Conservation (phyloP, 1,140 invertebrate genomes). For the Plectrocnemia conspersa region DNA sequence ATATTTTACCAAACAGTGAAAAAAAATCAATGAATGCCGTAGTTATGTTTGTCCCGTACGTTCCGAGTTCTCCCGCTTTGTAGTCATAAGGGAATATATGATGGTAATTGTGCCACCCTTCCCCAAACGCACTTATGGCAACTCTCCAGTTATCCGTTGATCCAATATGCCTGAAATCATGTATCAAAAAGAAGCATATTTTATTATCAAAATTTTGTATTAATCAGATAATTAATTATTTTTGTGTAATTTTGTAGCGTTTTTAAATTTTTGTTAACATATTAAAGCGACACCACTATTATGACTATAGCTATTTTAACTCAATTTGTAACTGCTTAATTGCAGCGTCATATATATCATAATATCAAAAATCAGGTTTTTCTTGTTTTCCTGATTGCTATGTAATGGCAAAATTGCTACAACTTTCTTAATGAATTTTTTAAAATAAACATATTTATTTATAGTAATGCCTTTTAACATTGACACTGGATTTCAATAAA, state of each 20-base stretch:
- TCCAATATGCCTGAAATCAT: slow-evolving; percentile 16
- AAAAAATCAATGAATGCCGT: slow-evolving; percentile 70
- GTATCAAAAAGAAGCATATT: background rate
- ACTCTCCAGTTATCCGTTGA: slow-evolving; percentile 26
- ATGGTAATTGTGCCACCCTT: slow-evolving; percentile 79
- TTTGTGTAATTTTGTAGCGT: background rate
- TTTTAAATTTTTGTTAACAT: no score
- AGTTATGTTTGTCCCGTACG: slow-evolving; percentile 63
- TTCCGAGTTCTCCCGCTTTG: slow-evolving; percentile 61
- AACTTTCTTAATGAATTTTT: no score
- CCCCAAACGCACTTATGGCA: slow-evolving; percentile 47
- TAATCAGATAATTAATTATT: background rate
- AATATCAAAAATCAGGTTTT: no score
- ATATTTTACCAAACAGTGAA: slow-evolving; percentile 53
- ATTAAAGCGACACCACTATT: no score
- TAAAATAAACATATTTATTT: no score
- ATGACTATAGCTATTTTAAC: no score
- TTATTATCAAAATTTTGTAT: background rate
- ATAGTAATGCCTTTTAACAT: no score
- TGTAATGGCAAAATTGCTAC: no score
- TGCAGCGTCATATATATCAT: no score
- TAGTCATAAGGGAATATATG: slow-evolving; percentile 84
- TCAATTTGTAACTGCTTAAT: no score
- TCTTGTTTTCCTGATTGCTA: no score
- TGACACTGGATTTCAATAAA: no score